Evolutionary conservation across 2,797 vertebrate genomes (phyloP).

Genomic region (Leucoraja ocellata): DNA sequence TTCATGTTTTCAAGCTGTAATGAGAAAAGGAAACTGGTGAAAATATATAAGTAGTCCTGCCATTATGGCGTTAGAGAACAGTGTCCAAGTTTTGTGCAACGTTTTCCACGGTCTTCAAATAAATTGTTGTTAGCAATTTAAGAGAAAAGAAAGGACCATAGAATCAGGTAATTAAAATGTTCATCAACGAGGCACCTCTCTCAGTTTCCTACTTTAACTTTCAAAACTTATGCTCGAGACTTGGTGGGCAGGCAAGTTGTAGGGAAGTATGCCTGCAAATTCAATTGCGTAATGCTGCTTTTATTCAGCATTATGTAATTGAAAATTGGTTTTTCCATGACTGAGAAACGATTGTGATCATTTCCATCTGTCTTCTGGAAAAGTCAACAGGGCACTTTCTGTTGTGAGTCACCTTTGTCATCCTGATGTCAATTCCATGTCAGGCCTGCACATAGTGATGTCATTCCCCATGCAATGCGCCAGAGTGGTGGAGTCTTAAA

Average conservation of each 20-base stretch:
- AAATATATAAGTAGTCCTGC: conserved; percentile 23
- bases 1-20: conserved; percentile 22
- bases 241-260: background rate
- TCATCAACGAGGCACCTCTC: background rate
- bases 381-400: no score
- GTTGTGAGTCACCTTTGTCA: no score
- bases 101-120: background rate
- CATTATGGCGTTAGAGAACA: background rate
- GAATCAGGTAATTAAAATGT: background rate
- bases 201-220: background rate
- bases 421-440: no score
- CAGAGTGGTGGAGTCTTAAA: no score
- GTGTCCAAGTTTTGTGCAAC: background rate
- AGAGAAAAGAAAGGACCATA: background rate
- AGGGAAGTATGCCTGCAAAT: background rate
- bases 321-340: no score
- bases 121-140: background rate
- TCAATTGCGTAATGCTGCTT: no score
- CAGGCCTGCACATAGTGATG: no score
- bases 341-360: no score
- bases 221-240: background rate
- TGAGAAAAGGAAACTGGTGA: conserved; percentile 32
- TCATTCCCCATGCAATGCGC: no score
- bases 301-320: no score
- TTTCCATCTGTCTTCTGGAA: no score